Evolutionary conservation across 2,888 invertebrate genomes (phyloP).

Genomic region (Limulus polyphemus): DNA sequence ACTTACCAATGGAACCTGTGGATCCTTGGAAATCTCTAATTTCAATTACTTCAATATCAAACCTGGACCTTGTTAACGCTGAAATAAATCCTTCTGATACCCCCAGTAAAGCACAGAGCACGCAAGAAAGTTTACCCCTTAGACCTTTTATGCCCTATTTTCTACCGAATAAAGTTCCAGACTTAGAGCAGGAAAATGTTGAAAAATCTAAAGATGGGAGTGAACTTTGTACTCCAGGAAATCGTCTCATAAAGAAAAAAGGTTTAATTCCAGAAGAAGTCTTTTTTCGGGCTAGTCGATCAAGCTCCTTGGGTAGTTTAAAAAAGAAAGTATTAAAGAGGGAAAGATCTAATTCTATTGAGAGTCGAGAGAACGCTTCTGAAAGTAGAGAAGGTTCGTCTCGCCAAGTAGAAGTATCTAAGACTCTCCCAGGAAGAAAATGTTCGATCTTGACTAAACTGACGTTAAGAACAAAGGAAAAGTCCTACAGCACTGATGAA

Average conservation of each 20-base stretch:
- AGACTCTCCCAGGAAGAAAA: slow-evolving; percentile 17
- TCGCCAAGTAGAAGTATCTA: slow-evolving; percentile 15
- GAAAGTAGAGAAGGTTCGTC: not conserved
- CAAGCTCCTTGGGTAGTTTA: slow-evolving; percentile 26
- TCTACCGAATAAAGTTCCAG: not conserved
- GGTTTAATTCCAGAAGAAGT: slow-evolving; percentile 11
- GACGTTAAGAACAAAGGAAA: slow-evolving; percentile 22
- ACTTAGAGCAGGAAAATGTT: not conserved
- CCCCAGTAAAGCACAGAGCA: too few relatives aligned
- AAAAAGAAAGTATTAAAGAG: slow-evolving; percentile 23
- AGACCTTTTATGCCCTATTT: slow-evolving; percentile 26
- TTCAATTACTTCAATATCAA: too few relatives aligned
- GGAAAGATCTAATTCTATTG: slow-evolving; percentile 26
- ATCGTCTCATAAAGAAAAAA: too few relatives aligned
- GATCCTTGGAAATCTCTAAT: not conserved
- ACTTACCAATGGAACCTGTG: slow-evolving; percentile 23
- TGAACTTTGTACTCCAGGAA: not conserved
- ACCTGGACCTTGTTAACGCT: too few relatives aligned
- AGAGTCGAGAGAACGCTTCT: slow-evolving; percentile 18
- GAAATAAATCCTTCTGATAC: too few relatives aligned
- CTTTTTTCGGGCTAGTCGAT: slow-evolving; percentile 16
- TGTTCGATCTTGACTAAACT: slow-evolving; percentile 20
- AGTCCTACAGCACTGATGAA: slow-evolving; percentile 25
- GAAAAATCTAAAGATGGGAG: slow-evolving; percentile 13
- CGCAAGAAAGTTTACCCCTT: slow-evolving; percentile 16